Evolutionary conservation across 1,140 invertebrate genomes (phyloP).

Genomic region (Eurosta solidaginis): DNA sequence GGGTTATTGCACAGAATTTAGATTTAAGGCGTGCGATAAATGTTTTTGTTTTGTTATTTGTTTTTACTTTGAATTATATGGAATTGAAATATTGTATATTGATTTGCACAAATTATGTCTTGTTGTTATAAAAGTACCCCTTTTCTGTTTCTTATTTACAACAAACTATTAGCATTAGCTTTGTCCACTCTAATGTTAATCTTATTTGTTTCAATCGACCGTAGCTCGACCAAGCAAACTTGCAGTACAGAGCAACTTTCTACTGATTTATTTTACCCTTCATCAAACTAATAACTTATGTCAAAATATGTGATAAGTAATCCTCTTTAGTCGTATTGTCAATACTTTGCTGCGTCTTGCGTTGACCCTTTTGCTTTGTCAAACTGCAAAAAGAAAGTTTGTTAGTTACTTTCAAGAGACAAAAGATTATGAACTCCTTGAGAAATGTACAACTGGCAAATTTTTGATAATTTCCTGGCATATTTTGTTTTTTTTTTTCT

Average conservation of each 20-base stretch:
- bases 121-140: no score
- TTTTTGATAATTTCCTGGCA: not conserved
- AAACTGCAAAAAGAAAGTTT: not conserved
- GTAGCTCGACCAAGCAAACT: not conserved
- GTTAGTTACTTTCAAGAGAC: not conserved
- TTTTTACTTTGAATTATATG: no score
- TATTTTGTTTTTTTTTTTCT: not conserved
- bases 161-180: no score
- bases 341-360: not conserved
- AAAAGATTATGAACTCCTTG: not conserved
- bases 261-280: not conserved
- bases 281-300: conserved; percentile 50
- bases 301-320: conserved; percentile 58
- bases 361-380: not conserved
- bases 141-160: no score
- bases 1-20: no score
- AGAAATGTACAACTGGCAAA: not conserved
- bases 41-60: no score
- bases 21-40: no score
- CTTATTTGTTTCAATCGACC: not conserved
- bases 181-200: no score
- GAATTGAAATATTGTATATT: no score
- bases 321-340: not conserved
- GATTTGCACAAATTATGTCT: no score
- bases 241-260: conserved; percentile 42